Base-by-base conservation (phyloP, 2,888 invertebrate genomes). In the Podotricha telesiphe region DNA sequence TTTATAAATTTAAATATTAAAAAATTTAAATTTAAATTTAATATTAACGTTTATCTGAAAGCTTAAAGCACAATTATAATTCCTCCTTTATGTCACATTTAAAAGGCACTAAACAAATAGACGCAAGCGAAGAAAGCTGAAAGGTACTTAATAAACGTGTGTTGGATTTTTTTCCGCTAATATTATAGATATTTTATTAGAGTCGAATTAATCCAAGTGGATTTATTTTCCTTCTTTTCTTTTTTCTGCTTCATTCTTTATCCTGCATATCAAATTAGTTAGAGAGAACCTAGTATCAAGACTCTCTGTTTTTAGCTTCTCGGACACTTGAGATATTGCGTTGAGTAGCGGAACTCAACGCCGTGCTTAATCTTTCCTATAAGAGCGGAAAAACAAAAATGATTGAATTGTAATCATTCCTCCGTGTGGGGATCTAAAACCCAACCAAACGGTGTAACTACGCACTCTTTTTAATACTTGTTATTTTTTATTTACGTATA, bases 91-190 rank as follows among this genome's bases (percentile, higher is more conserved):
- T 53, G 53, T n/a, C 28, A 34, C 53, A 53, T 8, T 53, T n/a
- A 53, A 53, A 53, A 28, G 28, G 28, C 53, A 53, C 28, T 53
- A n/a, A 53, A 53, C 53, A 53, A 53, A 53, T 53, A 53, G 7
- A 53, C n/a, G n/a, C 53, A 10, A 28, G 15, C n/a, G n/a, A 34
- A 8, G 8, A 28, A 53, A 28, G 53, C n/a, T 53, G 2, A 53
- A 8, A 28, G n/a, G 37, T 37, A 37, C n/a, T n/a, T 53, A n/a
- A 28, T 28, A 53, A 28, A n/a, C 53, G n/a, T 34, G n/a, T 28
- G 53, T 28, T 13, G 20, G 1, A 34, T 53, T 53, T 53, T 53
- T 53, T 51, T 2, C 15, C 13, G 51, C 7, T 51, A 22, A 15
- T 51, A 20, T 47, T 50, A 50, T 50, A 20, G 11, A 20, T 11